A percentile compares a stretch with the other conserved stretches of the same genome.
Evolutionary conservation across 2,888 invertebrate species (phyloP).

Genomic region (Choreutis nemorana): DNA sequence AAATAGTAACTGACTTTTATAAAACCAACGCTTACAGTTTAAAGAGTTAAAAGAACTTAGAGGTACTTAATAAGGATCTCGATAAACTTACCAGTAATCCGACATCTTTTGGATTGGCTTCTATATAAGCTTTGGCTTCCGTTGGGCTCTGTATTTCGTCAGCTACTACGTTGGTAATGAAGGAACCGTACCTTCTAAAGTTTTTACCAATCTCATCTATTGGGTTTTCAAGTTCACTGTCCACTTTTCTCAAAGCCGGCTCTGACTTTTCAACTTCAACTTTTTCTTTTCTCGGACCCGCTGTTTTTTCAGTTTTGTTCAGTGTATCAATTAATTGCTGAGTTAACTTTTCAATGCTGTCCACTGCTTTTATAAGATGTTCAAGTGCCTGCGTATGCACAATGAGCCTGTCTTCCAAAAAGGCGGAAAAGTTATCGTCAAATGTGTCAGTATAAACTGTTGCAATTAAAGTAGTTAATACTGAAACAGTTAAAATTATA

Average conservation of each 20-base stretch:
- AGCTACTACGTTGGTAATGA: too few species aligned
- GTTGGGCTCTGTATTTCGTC: too few species aligned
- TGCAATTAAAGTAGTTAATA: too few species aligned
- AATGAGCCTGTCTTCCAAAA: slow-evolving; percentile 31
- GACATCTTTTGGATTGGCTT: too few species aligned
- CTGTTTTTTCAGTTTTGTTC: slow-evolving; percentile 18
- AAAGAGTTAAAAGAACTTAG: too few species aligned
- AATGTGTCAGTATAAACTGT: too few species aligned
- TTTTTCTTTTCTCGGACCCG: slow-evolving; percentile 26
- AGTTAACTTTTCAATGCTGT: slow-evolving; percentile 22
- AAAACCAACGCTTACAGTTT: too few species aligned
- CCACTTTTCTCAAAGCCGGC: slow-evolving; percentile 13
- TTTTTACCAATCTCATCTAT: slow-evolving; percentile 26
- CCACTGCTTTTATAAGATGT: slow-evolving; percentile 22
- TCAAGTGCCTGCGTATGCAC: slow-evolving; percentile 37
- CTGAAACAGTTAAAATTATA: too few species aligned
- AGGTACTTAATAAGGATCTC: too few species aligned
- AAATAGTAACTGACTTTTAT: too few species aligned
- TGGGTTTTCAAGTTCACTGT: slow-evolving; percentile 17
- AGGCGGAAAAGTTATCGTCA: slow-evolving; percentile 18
- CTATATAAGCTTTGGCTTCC: too few species aligned
- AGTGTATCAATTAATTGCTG: slow-evolving; percentile 26
- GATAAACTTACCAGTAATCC: too few species aligned
- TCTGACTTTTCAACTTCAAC: slow-evolving; percentile 20
- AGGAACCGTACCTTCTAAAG: slow-evolving; percentile 29